Base-by-base conservation (phyloP, 2,888 invertebrate genomes). In the Athalia rosae region DNA sequence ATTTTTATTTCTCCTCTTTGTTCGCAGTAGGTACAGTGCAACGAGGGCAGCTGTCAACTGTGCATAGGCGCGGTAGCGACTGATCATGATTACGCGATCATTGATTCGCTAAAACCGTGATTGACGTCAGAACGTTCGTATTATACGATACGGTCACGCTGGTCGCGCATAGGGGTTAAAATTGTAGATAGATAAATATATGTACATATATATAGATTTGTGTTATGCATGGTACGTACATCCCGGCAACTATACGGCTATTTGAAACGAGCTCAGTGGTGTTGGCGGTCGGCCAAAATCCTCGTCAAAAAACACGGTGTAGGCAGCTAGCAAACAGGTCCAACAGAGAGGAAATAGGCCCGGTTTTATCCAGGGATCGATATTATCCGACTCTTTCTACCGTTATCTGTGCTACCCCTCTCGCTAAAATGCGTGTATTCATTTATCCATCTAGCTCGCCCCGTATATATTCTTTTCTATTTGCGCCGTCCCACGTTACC, bases 91-190 rank as follows among this genome's bases (percentile, higher is more conserved):
- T 43, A 58, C 28, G 28, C 43, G 86, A 86, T 86, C 87, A 88
- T 88, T 86, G 87, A 88, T 87, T 88, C 85, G 85, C 86, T 87
- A 87, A 87, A 87, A 84, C 86, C 87, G 86, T 87, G 85, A 87
- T 87, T 87, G 87, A 88, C 28, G 28, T 28, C 28, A 28, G 28
- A 28, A 28, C 28, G 28, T 28, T 28, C 28, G 28, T 28, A 28
- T 28, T 28, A 28, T 28, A 28, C 28, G 28, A 2, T 28, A 28
- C 28, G 28, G 28, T 28, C 53, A 53, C n/a, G 53, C n/a, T n/a
- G 53, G 53, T 8, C n/a, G 53, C 53, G 53, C 8, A 53, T 53
- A 8, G 53, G 8, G 9, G 53, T 53, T n/a, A 8, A n/a, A n/a
- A 11, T 11, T n/a, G 53, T 8, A 11, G 53, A 53, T 53, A 53